These are phyloP conservation scores for Eupithecia exiguata DNA, from an alignment of 2,888 invertebrate species.

Conservation along the genomic window DNA sequence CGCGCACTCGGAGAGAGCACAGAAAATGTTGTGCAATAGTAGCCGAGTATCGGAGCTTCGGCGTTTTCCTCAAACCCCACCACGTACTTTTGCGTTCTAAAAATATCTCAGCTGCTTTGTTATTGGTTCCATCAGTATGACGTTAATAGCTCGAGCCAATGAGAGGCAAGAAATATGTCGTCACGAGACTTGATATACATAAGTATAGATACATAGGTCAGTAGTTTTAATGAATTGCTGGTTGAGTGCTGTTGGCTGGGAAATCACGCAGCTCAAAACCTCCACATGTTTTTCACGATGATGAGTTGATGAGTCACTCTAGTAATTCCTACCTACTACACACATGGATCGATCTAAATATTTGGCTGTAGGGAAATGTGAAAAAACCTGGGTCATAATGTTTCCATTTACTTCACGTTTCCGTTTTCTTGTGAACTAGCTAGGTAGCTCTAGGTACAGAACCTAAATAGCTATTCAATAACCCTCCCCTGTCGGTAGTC, in stretches of 20 bases:
- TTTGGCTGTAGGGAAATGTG: background rate
- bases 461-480: too few species aligned
- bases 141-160: constrained; percentile 71
- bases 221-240: constrained; percentile 20
- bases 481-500: too few species aligned
- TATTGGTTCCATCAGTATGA: constrained; percentile 69
- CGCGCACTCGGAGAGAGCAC: constrained; percentile 62
- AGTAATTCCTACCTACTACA: background rate
- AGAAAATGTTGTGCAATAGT: constrained; percentile 79
- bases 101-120: constrained; percentile 63
- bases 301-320: constrained; percentile 10
- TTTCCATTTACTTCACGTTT: too few species aligned
- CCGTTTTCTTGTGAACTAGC: too few species aligned
- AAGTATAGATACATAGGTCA: background rate
- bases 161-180: constrained; percentile 47
- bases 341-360: background rate
- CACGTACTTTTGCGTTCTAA: constrained; percentile 68
- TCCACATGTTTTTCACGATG: background rate
- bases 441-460: too few species aligned
- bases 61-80: constrained; percentile 77
- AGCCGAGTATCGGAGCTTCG: constrained; percentile 49
- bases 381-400: background rate
- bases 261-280: constrained; percentile 57
- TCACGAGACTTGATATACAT: constrained; percentile 67
- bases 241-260: constrained; percentile 48